Base-by-base conservation (phyloP, 2,797 vertebrate genomes). In the Percopsis omiscomaycus region DNA sequence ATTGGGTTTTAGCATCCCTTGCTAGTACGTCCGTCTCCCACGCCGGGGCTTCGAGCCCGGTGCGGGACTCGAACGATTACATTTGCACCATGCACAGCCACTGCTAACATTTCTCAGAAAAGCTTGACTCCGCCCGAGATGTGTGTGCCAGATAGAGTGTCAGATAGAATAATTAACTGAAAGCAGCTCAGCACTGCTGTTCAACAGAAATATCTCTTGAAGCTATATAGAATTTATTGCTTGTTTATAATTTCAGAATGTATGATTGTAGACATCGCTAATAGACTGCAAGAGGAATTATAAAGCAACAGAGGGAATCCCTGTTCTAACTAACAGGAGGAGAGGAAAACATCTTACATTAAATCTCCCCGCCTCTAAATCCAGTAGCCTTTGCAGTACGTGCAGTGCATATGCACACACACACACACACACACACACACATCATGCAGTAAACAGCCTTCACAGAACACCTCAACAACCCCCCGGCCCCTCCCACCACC, bases 51-150 rank as follows among this genome's bases (percentile, higher is more conserved):
- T 22, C 22, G 22, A 22, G 22, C 1, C 22, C 1, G 22, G 22
- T 22, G 22, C 22, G 22, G 22, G 22, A 22, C 22, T 22, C 22
- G 22, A 22, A 22, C 22, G 22, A 22, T 22, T 22, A 22, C 22
- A 22, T 22, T 8, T 5, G 32, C 32, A 37, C 32, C 32, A 37
- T 70, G 64, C 59, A 52, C 51, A 55, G 54, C 54, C 61, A 70
- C 69, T 75, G 57, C 73, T 74, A 81, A 69, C 56, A 27, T 72
- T 58, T 71, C 64, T 69, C 66, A 50, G 71, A 73, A 57, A 8
- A 10, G 22, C 22, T 14, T 65, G 56, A 53, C 49, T 5, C 32
- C 32, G 8, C 32, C 32, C 32, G 6, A 37, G 32, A 37, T 8
- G 32, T 5, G 22, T 5, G 32, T 8, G 6, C 32, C 8, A 37